A percentile compares a stretch with the other conserved stretches of the same genome.
Conservation (phyloP, 2,113 vertebrate species). For the Microtus montanus region DNA sequence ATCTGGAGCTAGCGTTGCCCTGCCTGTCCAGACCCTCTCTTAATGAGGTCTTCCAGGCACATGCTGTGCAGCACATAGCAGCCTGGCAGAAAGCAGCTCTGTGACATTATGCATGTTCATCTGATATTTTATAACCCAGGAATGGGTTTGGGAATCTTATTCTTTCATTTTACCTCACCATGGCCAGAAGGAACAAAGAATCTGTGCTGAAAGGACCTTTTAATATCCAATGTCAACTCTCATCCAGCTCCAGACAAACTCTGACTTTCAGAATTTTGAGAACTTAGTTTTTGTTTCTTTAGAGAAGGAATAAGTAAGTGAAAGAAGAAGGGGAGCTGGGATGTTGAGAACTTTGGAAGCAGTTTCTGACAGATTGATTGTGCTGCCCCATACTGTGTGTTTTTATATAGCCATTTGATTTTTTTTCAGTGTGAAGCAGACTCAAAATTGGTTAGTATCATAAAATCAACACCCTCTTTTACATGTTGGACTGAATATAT, state of each 20-base stretch:
- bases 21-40: background rate
- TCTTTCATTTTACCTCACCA: conserved; percentile 95
- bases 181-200: conserved; percentile 88
- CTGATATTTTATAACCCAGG: conserved; percentile 98
- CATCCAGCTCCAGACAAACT: conserved; percentile 53
- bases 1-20: conserved; percentile 88
- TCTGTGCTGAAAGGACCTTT: conserved; percentile 58
- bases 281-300: conserved; percentile 60
- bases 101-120: conserved; percentile 91
- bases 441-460: background rate
- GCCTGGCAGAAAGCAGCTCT: too few species aligned
- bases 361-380: background rate
- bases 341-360: background rate
- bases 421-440: background rate
- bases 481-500: background rate
- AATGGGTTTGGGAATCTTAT: conserved; percentile 98
- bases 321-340: conserved; percentile 1
- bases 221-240: conserved; percentile 25
- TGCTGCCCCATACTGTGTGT: background rate
- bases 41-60: background rate
- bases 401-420: conserved; percentile 18
- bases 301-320: conserved; percentile 49
- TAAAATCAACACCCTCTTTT: background rate
- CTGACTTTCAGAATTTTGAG: conserved; percentile 60
- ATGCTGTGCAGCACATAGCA: conserved; percentile 54